A percentile compares a stretch with the other conserved stretches of the same genome.
phyloP scores from a whole-genome alignment of 2,888 invertebrate genomes.

The Sisyra terminalis region DNA sequence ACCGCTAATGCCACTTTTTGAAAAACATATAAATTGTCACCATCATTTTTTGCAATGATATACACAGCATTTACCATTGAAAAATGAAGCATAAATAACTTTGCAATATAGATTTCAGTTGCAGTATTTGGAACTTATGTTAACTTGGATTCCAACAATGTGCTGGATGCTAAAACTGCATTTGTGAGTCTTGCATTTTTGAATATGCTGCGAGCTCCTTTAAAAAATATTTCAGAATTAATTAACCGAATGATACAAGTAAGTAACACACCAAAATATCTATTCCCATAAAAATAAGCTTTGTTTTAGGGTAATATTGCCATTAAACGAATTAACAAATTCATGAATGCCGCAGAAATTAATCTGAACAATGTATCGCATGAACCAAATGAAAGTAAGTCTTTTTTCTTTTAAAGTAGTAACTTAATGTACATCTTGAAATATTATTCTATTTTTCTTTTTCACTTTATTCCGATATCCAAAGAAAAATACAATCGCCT shows the following conservation, averaged over 20 bases:
- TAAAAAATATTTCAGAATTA: conserved; percentile 93
- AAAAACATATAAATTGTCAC: no score
- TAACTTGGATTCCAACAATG: conserved; percentile 64
- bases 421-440: no score
- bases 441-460: no score
- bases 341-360: conserved; percentile 82
- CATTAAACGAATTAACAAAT: conserved; percentile 77
- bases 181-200: conserved; percentile 95
- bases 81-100: no score
- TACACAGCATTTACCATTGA: no score
- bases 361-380: conserved; percentile 63
- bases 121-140: conserved; percentile 66
- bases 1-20: no score
- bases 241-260: conserved; percentile 83
- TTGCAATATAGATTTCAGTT: no score
- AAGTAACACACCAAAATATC: conserved; percentile 15
- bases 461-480: no score
- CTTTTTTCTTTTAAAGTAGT: no score
- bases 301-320: conserved; percentile 30
- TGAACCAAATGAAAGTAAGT: conserved; percentile 40
- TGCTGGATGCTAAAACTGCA: conserved; percentile 76
- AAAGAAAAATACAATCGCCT: no score
- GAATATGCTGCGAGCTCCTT: conserved; percentile 91
- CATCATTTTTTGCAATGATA: no score
- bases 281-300: no score